Evolutionary conservation across 1,140 invertebrate genomes (phyloP), one percentile per base, ranked within the genome.

Genomic region (Leptopilina boulardi): DNA sequence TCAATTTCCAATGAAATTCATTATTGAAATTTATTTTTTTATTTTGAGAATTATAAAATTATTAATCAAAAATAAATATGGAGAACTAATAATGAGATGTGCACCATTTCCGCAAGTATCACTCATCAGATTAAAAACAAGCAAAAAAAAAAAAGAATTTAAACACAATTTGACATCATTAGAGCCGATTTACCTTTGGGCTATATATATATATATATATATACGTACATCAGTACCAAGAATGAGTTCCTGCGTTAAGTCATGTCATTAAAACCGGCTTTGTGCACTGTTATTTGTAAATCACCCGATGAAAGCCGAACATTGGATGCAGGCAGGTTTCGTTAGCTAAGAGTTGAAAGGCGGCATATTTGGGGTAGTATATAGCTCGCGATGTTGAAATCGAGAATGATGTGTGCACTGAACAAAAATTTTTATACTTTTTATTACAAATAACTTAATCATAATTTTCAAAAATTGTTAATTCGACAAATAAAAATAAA

Each of bases 291-390:
- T 66, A 66, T 66, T 66, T 66, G 56, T 66, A 66, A 66, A 66
- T 66, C 23, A 66, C 21, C 56, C 56, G 56, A 30, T 30, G 56
- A 66, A 66, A 66, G 56, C 56, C 56, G 11, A 66, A 66, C 56
- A 66, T 21, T 26, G 56, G 56, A 66, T 66, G 23, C 23, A 66
- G 23, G 56, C 56, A 66, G 23, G 56, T 66, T 30, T 66, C 56
- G 56, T 66, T 66, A 66, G 56, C 56, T 66, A 30, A 66, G 56
- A 66, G 56, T 66, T 66, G 56, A 66, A 66, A 66, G 56, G 56
- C 56, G 21, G 23, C 13, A 11, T 21, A 23, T 54, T 54, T 21
- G 3, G 51, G 51, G 19, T 54, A 2, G n/a, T n/a, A n/a, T n/a
- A n/a, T 38, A 38, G 26, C 34, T 38, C 34, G 6, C 2, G 54